Conservation (phyloP, 1,140 invertebrate genomes). For the Bombus cullumanus region DNA sequence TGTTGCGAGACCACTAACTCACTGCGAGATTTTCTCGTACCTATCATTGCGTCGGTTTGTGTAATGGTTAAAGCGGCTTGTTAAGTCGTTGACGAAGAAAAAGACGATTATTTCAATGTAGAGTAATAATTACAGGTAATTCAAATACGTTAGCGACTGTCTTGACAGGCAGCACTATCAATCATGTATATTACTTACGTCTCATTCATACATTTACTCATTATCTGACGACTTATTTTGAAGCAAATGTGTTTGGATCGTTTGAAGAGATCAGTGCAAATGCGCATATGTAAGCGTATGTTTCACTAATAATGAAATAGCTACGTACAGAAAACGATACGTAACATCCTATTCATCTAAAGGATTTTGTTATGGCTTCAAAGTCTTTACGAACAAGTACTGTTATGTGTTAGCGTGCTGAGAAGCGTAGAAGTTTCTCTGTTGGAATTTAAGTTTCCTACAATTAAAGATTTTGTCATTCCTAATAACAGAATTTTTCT, state of each 20-base stretch:
- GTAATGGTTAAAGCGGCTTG: neutral
- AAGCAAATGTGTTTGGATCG: neutral
- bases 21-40: constrained; percentile 1
- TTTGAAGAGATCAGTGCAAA: neutral
- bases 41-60: neutral
- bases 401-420: neutral
- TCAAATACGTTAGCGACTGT: neutral
- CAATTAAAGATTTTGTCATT: no score
- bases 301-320: neutral
- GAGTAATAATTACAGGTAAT: neutral
- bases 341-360: neutral
- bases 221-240: neutral
- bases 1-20: constrained; percentile 11
- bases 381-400: neutral
- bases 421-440: neutral
- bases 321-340: neutral
- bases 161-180: neutral
- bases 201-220: neutral
- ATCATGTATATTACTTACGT: neutral
- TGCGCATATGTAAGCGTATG: no score
- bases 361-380: neutral
- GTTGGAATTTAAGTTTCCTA: no score
- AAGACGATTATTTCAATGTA: neutral
- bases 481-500: no score
- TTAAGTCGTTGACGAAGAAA: neutral